A percentile compares a stretch with the other conserved stretches of the same genome.
Evolutionary conservation across 2,888 invertebrate species (phyloP).

Genomic region (Colletes collaris): DNA sequence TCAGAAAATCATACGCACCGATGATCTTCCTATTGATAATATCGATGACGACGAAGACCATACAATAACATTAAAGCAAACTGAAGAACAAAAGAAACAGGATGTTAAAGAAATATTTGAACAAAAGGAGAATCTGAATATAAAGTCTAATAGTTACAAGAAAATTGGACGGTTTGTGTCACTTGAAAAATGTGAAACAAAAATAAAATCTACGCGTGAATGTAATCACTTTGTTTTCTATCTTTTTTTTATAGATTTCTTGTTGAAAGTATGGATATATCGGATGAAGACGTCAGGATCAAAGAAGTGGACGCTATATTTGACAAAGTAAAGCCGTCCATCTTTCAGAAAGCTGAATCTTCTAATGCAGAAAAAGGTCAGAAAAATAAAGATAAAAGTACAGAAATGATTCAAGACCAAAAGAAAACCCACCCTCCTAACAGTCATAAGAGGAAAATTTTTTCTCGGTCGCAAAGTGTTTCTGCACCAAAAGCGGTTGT

Average conservation of each 20-base stretch:
- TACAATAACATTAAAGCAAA: conserved; percentile 79
- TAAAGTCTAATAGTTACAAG: conserved; percentile 76
- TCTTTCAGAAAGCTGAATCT: conserved; percentile 46
- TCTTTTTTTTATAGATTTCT: conserved; percentile 72
- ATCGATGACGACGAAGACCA: conserved; percentile 82
- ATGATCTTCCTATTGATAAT: conserved; percentile 67
- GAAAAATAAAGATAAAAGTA: conserved; percentile 19
- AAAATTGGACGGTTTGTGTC: conserved; percentile 79
- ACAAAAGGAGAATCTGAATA: conserved; percentile 63
- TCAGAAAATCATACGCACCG: conserved; percentile 52
- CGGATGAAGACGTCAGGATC: conserved; percentile 79
- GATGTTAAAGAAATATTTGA: conserved; percentile 80
- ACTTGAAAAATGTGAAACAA: neutral
- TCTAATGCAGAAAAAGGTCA: conserved; percentile 47
- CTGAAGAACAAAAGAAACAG: conserved; percentile 79
- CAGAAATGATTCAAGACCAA: conserved; percentile 43
- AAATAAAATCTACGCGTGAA: neutral
- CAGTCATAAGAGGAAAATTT: conserved; percentile 61
- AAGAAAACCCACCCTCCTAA: conserved; percentile 17
- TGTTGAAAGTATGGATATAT: conserved; percentile 81
- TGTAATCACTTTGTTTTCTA: neutral
- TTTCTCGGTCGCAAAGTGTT: conserved; percentile 74
- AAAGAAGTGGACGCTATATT: conserved; percentile 70
- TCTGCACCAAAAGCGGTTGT: conserved; percentile 66
- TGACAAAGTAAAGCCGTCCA: conserved; percentile 52